A percentile compares a stretch with the other conserved stretches of the same genome.
Conservation (phyloP, 2,797 vertebrate genomes). For the Passerculus sandwichensis region DNA sequence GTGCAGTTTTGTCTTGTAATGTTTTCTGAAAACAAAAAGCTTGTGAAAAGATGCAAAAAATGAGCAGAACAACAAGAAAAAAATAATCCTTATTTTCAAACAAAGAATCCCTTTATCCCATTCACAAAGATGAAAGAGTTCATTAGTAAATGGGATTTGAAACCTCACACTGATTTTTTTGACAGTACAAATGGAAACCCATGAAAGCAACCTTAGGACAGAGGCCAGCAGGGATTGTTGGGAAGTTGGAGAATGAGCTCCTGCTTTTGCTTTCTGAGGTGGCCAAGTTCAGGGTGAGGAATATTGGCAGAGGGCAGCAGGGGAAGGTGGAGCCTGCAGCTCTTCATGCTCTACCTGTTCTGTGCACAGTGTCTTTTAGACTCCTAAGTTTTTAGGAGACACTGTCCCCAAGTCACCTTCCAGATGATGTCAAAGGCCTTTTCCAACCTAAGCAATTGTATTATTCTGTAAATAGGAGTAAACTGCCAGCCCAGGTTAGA, state of each 20-base stretch:
- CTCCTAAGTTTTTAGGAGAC: not conserved
- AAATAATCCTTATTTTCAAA: slow-evolving; percentile 61
- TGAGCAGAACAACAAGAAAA: slow-evolving; percentile 48
- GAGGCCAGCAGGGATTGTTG: slow-evolving; percentile 15
- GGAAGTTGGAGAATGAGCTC: slow-evolving; percentile 10
- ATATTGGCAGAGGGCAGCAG: not conserved
- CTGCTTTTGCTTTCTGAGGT: not conserved
- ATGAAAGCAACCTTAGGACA: slow-evolving; percentile 58
- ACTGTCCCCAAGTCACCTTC: not conserved
- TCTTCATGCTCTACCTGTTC: slow-evolving; percentile 17
- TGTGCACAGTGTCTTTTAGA: not conserved
- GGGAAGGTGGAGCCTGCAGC: not conserved
- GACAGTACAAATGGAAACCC: slow-evolving; percentile 61
- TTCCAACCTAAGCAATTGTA: not conserved
- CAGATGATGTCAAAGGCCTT: not conserved
- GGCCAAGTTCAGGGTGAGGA: slow-evolving; percentile 16
- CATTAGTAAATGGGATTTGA: slow-evolving; percentile 70
- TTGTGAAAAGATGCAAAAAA: slow-evolving; percentile 55
- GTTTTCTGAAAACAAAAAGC: slow-evolving; percentile 55
- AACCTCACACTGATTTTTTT: slow-evolving; percentile 67
- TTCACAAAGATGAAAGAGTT: slow-evolving; percentile 67
- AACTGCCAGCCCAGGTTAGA: not conserved
- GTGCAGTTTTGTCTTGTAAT: slow-evolving; percentile 42
- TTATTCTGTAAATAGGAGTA: not conserved
- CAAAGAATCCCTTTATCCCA: slow-evolving; percentile 62